These are phyloP conservation scores for Limnothrissa miodon DNA, from an alignment of 2,113 vertebrate species.

Conservation along the genomic window DNA sequence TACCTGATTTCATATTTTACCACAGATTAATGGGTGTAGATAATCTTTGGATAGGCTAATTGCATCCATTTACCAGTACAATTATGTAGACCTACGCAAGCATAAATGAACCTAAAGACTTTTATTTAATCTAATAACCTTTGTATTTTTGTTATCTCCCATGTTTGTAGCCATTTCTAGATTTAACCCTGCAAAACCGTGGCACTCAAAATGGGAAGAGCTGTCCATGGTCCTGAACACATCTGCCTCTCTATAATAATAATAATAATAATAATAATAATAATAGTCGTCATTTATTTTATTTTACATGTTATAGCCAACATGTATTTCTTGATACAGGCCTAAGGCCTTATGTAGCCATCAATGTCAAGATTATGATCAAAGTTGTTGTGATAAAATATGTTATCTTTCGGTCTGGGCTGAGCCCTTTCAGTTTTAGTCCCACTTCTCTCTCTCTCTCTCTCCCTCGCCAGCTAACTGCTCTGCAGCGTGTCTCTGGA, in stretches of 20 bases:
- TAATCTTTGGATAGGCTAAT: not conserved
- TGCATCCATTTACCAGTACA: not conserved
- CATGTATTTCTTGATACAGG: not conserved
- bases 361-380: slow-evolving; percentile 7
- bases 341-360: not conserved
- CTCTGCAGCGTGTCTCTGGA: slow-evolving; percentile 25
- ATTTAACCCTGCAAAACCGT: not conserved
- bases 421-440: not conserved
- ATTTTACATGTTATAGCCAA: not conserved
- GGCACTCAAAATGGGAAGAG: not conserved
- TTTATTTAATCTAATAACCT: not conserved
- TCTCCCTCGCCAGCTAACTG: slow-evolving; percentile 22
- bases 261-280: not conserved
- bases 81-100: not conserved
- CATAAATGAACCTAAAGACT: not conserved
- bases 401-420: not conserved
- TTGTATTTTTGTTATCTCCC: too few relatives aligned
- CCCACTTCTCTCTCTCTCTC: not conserved
- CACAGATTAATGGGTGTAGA: not conserved
- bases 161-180: not conserved
- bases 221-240: not conserved
- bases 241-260: not conserved
- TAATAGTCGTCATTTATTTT: not conserved
- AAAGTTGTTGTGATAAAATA: not conserved
- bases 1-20: not conserved